Evolutionary conservation across 2,797 vertebrate species (phyloP).

Genomic region (Hipposideros larvatus): DNA sequence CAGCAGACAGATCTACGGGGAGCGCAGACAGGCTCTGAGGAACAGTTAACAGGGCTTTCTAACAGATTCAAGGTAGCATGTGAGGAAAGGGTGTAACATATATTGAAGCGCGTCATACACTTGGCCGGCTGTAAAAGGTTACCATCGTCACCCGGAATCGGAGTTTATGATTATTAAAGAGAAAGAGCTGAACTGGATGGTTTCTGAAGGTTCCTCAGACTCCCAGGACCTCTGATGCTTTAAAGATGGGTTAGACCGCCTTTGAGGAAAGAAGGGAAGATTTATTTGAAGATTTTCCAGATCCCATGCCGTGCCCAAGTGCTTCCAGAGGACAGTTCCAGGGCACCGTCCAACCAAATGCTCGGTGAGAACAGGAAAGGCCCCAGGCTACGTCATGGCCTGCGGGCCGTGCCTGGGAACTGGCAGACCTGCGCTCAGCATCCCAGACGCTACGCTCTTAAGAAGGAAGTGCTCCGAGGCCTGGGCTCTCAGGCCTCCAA

Average conservation of each 20-base stretch:
- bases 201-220: not conserved
- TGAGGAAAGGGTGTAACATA: not conserved
- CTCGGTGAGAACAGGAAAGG: not conserved
- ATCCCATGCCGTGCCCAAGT: not conserved
- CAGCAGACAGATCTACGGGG: accelerated
- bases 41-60: not conserved
- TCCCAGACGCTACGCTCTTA: constrained; percentile 40
- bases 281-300: constrained; percentile 20
- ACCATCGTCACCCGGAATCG: not conserved
- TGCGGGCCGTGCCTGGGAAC: constrained; percentile 67
- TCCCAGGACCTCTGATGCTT: not conserved
- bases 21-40: not conserved
- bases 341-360: not conserved
- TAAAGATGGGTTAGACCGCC: not conserved
- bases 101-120: not conserved
- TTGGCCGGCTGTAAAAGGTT: not conserved
- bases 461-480: constrained; percentile 57
- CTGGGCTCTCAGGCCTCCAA: constrained; percentile 56
- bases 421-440: constrained; percentile 14
- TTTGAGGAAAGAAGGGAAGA: not conserved
- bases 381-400: constrained; percentile 17
- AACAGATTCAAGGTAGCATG: not conserved
- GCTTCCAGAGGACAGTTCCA: constrained; percentile 7
- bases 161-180: not conserved
- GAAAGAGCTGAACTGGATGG: not conserved